Evolutionary conservation across 2,797 vertebrate species (phyloP), one percentile per base, ranked within the genome.

Genomic region (Aeoliscus strigatus): DNA sequence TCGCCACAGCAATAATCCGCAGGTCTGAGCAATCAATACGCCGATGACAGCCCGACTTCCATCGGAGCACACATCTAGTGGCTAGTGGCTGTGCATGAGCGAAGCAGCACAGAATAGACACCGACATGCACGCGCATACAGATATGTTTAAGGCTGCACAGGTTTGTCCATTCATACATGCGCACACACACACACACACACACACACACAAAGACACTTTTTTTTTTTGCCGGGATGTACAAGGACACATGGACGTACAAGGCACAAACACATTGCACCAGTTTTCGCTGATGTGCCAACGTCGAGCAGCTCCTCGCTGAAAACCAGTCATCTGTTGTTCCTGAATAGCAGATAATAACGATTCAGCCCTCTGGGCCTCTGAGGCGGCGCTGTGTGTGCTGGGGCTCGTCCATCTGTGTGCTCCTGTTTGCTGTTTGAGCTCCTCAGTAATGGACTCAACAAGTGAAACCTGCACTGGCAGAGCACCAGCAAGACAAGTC

Each of bases 1-100:
- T 84, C 87, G 81, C 87, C 80, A 82, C 67, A 86, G 85, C 85
- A 87, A 88, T 88, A 87, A 89, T 88, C 83, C 81, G 79, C 67
- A 73, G 81, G 83, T 79, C 84, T 77, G 79, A 79, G 80, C 86
- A 85, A 89, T 90, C 89, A 82, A 90, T 90, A 87, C 70, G 62
- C 29, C 65, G 75, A 65, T 51, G 77, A 83, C 79, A 77, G 72
- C 82, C 67, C 79, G 60, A 77, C 81, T 51, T 84, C 87, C 86
- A 88, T 89, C 87, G 87, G 74, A 37, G 52, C 51, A n/a, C 64
- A 65, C 75, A 78, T 76, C 78, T 84, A n/a, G 82, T 77, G 65
- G 87, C n/a, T n/a, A 87, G 85, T 82, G 74, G 55, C 74, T 72
- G 77, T 79, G 84, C 85, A 84, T 88, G 82, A 79, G 76, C 72